These are phyloP conservation scores for Caiman crocodilus DNA, from an alignment of 2,797 vertebrate genomes.

Conservation along the genomic window DNA sequence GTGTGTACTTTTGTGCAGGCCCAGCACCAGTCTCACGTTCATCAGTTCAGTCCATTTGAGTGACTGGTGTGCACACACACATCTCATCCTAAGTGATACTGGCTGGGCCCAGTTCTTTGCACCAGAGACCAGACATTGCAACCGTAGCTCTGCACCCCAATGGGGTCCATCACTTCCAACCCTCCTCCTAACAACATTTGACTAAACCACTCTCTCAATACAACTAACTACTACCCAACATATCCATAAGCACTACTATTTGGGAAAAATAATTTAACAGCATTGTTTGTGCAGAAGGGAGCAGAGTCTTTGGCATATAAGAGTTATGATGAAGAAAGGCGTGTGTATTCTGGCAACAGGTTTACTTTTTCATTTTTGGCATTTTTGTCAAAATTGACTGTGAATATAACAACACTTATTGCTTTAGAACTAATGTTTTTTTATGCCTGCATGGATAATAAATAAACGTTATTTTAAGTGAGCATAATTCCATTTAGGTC, in stretches of 20 bases:
- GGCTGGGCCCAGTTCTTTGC: neutral
- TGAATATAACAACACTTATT: neutral
- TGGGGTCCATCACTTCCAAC: neutral
- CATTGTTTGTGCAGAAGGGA: neutral
- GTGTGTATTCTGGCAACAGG: neutral
- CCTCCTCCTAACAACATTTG: neutral
- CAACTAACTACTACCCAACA: neutral
- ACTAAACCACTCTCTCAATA: neutral
- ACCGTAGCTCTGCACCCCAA: neutral
- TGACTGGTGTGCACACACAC: neutral
- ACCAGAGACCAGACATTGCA: neutral
- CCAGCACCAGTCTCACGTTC: too few relatives aligned
- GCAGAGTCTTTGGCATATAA: neutral
- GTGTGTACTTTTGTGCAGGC: neutral
- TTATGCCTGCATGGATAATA: neutral
- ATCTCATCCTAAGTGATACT: neutral
- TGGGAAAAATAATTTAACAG: neutral
- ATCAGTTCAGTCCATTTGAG: too few relatives aligned
- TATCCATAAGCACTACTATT: neutral
- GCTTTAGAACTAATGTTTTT: neutral
- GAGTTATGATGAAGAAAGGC: neutral
- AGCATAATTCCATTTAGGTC: neutral
- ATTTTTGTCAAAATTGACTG: neutral
- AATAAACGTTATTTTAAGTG: constrained; percentile 1
- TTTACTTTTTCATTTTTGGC: neutral